phyloP scores from a whole-genome alignment of 1,140 invertebrate species.

The Polypedilum vanderplanki region DNA sequence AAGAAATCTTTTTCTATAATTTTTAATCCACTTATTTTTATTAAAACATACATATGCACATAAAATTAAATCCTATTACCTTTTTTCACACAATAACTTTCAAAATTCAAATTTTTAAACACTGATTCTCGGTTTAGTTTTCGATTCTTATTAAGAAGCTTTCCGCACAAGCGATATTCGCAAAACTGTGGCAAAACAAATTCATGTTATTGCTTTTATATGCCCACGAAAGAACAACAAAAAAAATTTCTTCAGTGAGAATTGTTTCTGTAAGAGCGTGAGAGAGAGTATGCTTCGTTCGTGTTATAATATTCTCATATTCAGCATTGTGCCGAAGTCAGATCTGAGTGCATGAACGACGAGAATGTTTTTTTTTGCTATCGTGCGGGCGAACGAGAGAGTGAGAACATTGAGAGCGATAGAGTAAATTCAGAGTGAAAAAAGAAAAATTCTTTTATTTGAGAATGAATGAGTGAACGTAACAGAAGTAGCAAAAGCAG shows the following conservation, averaged over 20 bases:
- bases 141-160: neutral
- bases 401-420: neutral
- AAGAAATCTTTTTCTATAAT: too few species aligned
- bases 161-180: neutral
- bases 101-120: too few species aligned
- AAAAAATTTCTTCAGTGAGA: neutral
- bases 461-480: neutral
- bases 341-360: neutral
- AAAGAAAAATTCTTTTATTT: neutral
- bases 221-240: neutral
- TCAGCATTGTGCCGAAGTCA: constrained; percentile 7
- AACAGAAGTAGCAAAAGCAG: neutral
- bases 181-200: constrained; percentile 18
- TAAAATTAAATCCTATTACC: too few species aligned
- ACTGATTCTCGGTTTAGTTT: too few species aligned
- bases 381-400: neutral
- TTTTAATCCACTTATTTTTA: too few species aligned
- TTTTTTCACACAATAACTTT: too few species aligned
- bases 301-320: neutral
- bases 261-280: neutral
- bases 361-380: neutral
- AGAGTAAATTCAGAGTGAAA: neutral
- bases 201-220: constrained; percentile 1
- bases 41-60: too few species aligned
- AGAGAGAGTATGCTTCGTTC: constrained; percentile 16